These are phyloP conservation scores for Tauraco hartlaubi DNA, from an alignment of 2,797 vertebrate species.

Conservation along the genomic window DNA sequence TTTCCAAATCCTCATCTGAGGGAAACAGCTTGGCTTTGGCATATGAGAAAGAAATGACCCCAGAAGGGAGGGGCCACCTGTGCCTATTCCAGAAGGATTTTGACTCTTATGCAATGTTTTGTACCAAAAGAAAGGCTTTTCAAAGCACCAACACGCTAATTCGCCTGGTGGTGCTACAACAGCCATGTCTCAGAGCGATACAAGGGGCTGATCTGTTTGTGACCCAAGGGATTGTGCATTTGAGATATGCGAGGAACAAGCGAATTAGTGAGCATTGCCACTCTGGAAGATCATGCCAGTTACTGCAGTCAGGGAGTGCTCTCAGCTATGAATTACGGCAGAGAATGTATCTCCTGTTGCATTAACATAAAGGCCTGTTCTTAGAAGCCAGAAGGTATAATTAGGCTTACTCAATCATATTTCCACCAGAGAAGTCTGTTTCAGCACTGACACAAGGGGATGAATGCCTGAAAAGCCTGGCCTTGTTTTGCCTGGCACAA, in stretches of 20 bases:
- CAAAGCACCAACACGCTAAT: neutral
- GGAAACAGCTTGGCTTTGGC: slow-evolving; percentile 11
- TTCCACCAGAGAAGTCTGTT: neutral
- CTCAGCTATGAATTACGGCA: neutral
- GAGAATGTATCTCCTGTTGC: neutral
- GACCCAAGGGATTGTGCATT: neutral
- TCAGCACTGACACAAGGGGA: neutral
- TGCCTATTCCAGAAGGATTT: neutral
- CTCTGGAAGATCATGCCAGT: fast-evolving
- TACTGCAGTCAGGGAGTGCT: neutral
- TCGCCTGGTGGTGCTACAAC: neutral
- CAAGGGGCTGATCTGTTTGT: neutral
- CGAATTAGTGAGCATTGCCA: neutral
- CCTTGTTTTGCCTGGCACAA: neutral
- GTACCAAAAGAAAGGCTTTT: neutral
- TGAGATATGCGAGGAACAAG: neutral
- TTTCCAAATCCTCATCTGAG: slow-evolving; percentile 28
- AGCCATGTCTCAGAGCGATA: fast-evolving
- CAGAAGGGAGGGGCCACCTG: neutral
- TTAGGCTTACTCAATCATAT: slow-evolving; percentile 17
- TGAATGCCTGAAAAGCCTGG: slow-evolving; percentile 21
- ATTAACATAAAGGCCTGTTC: neutral
- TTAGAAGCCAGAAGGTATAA: slow-evolving; percentile 30
- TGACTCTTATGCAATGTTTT: neutral
- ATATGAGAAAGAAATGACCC: slow-evolving; percentile 15